phyloP scores from a whole-genome alignment of 2,888 invertebrate genomes.

The Tipula unca region DNA sequence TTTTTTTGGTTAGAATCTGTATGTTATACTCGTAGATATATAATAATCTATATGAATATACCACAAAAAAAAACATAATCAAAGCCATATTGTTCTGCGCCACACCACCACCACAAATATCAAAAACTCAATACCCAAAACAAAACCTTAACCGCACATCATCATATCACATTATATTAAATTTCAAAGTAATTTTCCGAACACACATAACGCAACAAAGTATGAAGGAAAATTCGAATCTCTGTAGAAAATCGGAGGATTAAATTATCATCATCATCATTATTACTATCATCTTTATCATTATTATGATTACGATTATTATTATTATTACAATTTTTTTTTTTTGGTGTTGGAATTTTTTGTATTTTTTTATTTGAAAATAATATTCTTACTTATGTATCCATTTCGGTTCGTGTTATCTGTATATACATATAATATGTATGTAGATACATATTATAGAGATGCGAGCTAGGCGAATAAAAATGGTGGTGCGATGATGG shows the following conservation, averaged over 20 bases:
- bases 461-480: background rate
- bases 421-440: too few relatives aligned
- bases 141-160: background rate
- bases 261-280: slow-evolving; percentile 8
- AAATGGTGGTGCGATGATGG: background rate
- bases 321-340: background rate
- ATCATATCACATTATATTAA: background rate
- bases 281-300: slow-evolving; percentile 8
- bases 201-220: background rate
- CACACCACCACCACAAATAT: background rate
- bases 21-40: background rate
- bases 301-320: background rate
- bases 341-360: background rate
- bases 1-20: background rate
- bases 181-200: background rate
- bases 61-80: background rate
- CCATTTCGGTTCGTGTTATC: background rate
- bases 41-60: background rate
- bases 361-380: background rate
- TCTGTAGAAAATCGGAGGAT: background rate
- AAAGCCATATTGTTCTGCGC: background rate
- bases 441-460: too few relatives aligned
- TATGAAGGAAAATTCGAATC: background rate
- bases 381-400: background rate
- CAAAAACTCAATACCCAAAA: background rate